phyloP scores from a whole-genome alignment of 2,797 vertebrate species.

The Poeciliopsis infans region DNA sequence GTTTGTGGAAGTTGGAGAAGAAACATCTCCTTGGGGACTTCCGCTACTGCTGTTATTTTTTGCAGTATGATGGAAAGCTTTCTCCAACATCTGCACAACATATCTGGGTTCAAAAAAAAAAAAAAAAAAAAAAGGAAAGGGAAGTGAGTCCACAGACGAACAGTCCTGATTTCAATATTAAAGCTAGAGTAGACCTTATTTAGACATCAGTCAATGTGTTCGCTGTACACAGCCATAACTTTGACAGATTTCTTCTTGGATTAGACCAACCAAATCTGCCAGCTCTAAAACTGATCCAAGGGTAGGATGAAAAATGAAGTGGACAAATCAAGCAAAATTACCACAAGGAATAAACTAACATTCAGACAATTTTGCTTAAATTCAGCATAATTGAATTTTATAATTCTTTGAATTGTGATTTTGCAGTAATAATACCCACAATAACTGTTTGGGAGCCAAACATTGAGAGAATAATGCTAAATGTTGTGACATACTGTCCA shows the following conservation, averaged over 20 bases:
- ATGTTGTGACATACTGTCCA: background rate
- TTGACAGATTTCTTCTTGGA: background rate
- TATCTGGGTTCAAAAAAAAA: conserved; percentile 54
- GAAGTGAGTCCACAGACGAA: background rate
- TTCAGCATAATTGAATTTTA: background rate
- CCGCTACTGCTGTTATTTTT: conserved; percentile 71
- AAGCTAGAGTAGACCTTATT: background rate
- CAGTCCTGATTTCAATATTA: background rate
- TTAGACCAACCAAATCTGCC: background rate
- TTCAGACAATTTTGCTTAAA: background rate
- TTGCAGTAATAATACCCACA: background rate
- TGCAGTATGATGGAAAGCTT: conserved; percentile 71
- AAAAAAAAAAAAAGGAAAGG: conserved; percentile 9
- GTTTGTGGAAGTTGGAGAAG: conserved; percentile 39
- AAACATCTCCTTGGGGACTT: conserved; percentile 66
- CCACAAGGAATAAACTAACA: background rate
- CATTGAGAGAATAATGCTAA: background rate
- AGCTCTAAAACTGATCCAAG: background rate
- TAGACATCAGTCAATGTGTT: background rate
- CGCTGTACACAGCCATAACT: background rate
- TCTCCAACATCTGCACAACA: conserved; percentile 79
- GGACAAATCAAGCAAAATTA: background rate
- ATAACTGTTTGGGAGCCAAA: background rate
- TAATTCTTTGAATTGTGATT: background rate
- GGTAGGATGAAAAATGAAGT: background rate